Evolutionary conservation across 2,797 vertebrate species (phyloP), one percentile per base, ranked within the genome.

Genomic region (Chaenodraco wilsoni): DNA sequence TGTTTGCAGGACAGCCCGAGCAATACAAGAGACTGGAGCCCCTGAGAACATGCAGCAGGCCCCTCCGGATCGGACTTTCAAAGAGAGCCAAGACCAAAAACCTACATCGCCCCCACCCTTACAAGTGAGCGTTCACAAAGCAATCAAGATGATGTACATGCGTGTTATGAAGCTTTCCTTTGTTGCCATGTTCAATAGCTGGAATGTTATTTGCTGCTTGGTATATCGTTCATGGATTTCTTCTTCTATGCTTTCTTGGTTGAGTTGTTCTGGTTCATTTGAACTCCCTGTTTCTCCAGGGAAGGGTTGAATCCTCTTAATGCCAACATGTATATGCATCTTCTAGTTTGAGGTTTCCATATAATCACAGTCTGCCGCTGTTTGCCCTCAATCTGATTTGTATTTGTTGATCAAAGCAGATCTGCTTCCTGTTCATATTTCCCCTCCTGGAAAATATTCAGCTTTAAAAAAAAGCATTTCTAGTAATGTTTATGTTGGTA

Each of bases 31-130:
- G 95, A 91, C 79, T 97, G 49, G 90, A 93, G 71, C 97, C 97
- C 83, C 95, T 98, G 73, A 96, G 93, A 90, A 98, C 97, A 0
- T 95, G 97, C 86, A 85, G 86, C 33, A 91, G 96, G 15, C 97
- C 97, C 19, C 95, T 98, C 85, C 93, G 96, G 72, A 87, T 98
- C 21, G 97, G 97, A 27, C 94, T 98, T 73, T 98, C 97, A 84
- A 97, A 93, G 92, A 95, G 90, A 92, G 96, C 95, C 75, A 96
- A 90, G 64, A 93, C 94, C 81, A 95, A 93, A 84, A 93, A 93
- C 19, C 95, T 98, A 66, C 97, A 98, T 72, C 45, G 15, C 13
- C 76, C 56, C 3, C 82, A 84, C 86, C 96, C 95, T 2, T 96
- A 96, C 88, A 95, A 94, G 86, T 95, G 56, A 91, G 37, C 65